These are phyloP conservation scores for Chloropsis hardwickii DNA, from an alignment of 2,113 vertebrate species.

Conservation along the genomic window DNA sequence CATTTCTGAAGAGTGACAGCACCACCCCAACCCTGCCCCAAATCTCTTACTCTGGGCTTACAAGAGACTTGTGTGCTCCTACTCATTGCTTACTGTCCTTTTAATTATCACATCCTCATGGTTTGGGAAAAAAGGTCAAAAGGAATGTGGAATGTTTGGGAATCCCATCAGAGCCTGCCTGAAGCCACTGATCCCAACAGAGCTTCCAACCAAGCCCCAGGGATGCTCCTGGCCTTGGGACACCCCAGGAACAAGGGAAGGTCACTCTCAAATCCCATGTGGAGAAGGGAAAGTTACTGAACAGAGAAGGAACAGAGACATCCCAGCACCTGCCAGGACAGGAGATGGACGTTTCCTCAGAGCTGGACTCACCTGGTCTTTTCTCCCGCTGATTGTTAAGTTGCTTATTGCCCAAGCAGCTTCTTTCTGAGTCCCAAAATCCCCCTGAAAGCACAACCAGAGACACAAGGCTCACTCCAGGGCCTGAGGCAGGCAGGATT, in stretches of 20 bases:
- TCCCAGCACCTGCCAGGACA: background rate
- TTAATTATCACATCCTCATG: background rate
- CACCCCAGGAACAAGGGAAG: background rate
- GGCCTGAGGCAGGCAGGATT: fast-evolving
- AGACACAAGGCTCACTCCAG: background rate
- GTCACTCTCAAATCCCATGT: background rate
- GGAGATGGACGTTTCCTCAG: background rate
- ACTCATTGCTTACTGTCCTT: background rate
- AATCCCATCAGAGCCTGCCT: background rate
- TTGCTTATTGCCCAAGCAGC: conserved; percentile 99
- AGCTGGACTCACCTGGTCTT: conserved; percentile 87
- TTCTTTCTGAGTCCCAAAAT: conserved; percentile 98
- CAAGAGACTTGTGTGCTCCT: background rate
- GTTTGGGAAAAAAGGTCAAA: background rate
- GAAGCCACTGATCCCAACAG: background rate
- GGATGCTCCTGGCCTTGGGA: background rate
- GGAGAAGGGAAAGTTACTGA: background rate
- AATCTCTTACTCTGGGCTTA: background rate
- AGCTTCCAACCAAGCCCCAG: background rate
- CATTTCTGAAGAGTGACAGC: background rate
- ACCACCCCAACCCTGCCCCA: background rate
- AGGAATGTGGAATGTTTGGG: background rate
- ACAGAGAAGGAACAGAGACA: background rate
- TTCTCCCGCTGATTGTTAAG: conserved; percentile 96
- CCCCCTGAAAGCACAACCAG: conserved; percentile 78